phyloP scores from a whole-genome alignment of 2,113 vertebrate genomes.

The Megaptera novaeangliae region DNA sequence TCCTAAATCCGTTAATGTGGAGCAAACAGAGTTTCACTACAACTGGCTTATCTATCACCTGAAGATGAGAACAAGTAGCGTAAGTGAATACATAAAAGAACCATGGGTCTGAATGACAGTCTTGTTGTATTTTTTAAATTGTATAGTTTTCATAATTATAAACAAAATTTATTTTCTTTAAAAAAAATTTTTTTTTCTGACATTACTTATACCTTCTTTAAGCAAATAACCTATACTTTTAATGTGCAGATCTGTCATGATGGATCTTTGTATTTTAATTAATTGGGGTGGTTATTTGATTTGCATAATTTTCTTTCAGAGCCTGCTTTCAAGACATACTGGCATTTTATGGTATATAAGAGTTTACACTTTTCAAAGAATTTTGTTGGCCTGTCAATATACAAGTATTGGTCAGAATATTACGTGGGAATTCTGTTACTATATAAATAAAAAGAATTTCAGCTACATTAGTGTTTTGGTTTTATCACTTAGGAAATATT shows the following conservation, averaged over 20 bases:
- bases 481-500: slow-evolving; percentile 6
- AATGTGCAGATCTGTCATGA: background rate
- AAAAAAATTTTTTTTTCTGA: background rate
- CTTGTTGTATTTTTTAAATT: background rate
- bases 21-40: slow-evolving; percentile 92
- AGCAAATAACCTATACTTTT: background rate
- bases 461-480: background rate
- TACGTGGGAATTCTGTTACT: background rate
- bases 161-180: background rate
- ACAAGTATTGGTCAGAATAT: background rate
- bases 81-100: slow-evolving; percentile 78
- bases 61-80: slow-evolving; percentile 98
- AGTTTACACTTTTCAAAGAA: background rate
- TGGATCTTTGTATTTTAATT: background rate
- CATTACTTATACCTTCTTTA: background rate
- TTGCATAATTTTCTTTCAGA: background rate
- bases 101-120: background rate
- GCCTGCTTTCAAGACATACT: background rate
- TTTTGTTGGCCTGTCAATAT: background rate
- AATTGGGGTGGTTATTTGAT: background rate
- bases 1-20: slow-evolving; percentile 96
- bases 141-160: background rate
- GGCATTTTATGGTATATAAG: background rate
- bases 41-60: slow-evolving; percentile 98
- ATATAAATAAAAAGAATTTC: background rate